These are phyloP conservation scores for Benitochromis conjunctus DNA, from an alignment of 2,113 vertebrate genomes.

Conservation along the genomic window DNA sequence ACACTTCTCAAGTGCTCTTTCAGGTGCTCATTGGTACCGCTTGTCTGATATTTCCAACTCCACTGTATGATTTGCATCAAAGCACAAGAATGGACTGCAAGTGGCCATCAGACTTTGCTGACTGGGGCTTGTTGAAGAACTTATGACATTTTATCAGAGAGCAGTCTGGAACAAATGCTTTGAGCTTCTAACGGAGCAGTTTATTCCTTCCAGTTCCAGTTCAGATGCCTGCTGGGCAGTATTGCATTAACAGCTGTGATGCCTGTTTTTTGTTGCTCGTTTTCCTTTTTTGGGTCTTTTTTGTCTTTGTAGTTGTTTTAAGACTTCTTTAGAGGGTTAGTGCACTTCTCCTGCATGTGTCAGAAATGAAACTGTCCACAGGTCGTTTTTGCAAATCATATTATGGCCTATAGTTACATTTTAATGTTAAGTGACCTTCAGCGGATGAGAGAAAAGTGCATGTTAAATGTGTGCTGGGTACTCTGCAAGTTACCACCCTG, in stretches of 20 bases:
- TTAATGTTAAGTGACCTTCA: neutral
- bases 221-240: neutral
- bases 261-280: neutral
- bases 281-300: neutral
- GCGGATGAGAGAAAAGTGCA: neutral
- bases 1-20: neutral
- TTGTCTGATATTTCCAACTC: neutral
- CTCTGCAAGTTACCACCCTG: neutral
- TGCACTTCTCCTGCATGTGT: neutral
- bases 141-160: slow-evolving; percentile 7
- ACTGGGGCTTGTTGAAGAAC: neutral
- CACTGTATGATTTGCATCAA: slow-evolving; percentile 26
- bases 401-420: neutral
- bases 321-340: neutral
- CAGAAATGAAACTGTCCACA: neutral
- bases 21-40: neutral
- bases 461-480: neutral
- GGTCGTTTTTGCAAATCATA: neutral
- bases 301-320: neutral
- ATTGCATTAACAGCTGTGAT: neutral
- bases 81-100: slow-evolving; percentile 11
- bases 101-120: slow-evolving; percentile 8
- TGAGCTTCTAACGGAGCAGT: neutral
- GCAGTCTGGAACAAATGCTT: neutral
- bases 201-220: neutral